Evolutionary conservation across 2,797 vertebrate species (phyloP).

Genomic region (Phoxinus dragarum): DNA sequence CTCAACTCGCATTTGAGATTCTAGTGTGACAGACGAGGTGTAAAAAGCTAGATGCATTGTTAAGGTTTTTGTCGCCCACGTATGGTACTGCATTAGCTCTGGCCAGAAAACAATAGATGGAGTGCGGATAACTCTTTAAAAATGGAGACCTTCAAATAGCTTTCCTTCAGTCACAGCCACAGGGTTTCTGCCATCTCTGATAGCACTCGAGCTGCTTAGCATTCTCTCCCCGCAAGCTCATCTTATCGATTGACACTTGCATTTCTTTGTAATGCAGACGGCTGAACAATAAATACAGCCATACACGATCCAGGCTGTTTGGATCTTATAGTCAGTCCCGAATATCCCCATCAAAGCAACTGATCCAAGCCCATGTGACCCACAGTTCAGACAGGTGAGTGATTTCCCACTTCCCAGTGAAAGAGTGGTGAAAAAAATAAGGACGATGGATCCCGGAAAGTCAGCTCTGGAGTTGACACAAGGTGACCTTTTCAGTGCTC

Average conservation of each 20-base stretch:
- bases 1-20: conserved; percentile 49
- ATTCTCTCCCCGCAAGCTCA: conserved; percentile 43
- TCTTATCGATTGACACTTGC: conserved; percentile 57
- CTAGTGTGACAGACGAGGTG: conserved; percentile 29
- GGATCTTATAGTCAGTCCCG: background rate
- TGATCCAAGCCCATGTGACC: background rate
- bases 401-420: background rate
- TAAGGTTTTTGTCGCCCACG: conserved; percentile 4
- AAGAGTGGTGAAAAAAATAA: conserved; percentile 22
- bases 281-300: conserved; percentile 30
- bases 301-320: background rate
- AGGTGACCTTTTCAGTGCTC: conserved; percentile 53
- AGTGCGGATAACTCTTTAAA: conserved; percentile 54
- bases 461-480: conserved; percentile 37
- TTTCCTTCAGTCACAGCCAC: conserved; percentile 24
- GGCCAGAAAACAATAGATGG: conserved; percentile 46
- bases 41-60: conserved; percentile 50
- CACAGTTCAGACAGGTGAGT: conserved; percentile 28
- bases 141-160: conserved; percentile 25
- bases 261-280: conserved; percentile 53
- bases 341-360: conserved; percentile 27
- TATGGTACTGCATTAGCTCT: conserved; percentile 32
- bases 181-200: background rate
- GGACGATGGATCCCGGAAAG: conserved; percentile 26
- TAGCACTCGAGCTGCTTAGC: conserved; percentile 11